Percentiles rank a stretch among this genome's conserved stretches.
These are phyloP conservation scores for Blomia tropicalis DNA, from an alignment of 2,888 invertebrate species.

Conservation along the genomic window DNA sequence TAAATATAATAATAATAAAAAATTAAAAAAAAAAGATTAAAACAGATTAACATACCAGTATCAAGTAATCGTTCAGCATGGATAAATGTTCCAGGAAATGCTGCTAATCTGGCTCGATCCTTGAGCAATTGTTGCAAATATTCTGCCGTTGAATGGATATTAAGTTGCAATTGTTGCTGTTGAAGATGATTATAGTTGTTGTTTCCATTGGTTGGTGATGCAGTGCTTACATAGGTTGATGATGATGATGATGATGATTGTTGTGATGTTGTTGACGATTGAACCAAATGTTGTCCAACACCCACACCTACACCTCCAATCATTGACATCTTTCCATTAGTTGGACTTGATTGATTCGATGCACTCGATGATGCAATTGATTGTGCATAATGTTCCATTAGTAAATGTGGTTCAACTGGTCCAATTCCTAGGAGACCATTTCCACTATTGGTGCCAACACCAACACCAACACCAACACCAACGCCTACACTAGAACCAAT, in stretches of 20 bases:
- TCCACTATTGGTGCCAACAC: too few species aligned
- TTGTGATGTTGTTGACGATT: not conserved
- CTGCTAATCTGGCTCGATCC: constrained; percentile 98
- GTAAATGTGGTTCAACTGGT: not conserved
- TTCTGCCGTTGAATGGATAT: constrained; percentile 51
- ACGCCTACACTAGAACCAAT: too few species aligned
- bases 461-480: too few species aligned
- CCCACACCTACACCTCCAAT: not conserved
- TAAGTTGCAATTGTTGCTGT: not conserved
- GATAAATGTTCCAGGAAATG: constrained; percentile 98
- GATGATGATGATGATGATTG: not conserved
- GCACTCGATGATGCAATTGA: not conserved
- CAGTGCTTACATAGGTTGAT: not conserved
- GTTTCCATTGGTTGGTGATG: not conserved
- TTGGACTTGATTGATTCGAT: not conserved
- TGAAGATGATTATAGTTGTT: not conserved
- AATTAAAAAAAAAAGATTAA: not conserved
- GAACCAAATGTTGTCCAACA: not conserved
- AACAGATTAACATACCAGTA: constrained; percentile 60
- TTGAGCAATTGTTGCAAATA: constrained; percentile 99
- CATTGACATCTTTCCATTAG: not conserved
- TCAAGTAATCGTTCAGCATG: constrained; percentile 97
- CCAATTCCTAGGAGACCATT: too few species aligned
- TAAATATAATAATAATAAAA: too few species aligned
- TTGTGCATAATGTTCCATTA: not conserved